Evolutionary conservation across 2,888 invertebrate genomes (phyloP).

Genomic region (Anodontia alba): DNA sequence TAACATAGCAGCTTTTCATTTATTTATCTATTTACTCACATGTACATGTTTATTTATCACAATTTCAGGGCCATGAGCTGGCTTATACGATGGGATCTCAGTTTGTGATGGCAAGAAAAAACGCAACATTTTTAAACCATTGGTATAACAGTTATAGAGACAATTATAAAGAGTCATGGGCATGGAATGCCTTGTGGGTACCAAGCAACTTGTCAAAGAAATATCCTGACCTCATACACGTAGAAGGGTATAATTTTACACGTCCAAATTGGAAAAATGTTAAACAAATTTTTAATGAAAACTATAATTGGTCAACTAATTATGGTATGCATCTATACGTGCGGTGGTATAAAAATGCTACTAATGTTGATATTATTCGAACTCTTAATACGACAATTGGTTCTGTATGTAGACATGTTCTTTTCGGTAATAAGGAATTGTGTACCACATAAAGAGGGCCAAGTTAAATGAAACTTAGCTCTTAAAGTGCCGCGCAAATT

Average conservation of each 20-base stretch:
- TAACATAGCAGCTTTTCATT: too few species aligned
- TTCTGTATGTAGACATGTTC: slow-evolving; percentile 47
- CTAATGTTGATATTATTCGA: slow-evolving; percentile 40
- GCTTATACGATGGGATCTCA: slow-evolving; percentile 48
- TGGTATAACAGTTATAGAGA: slow-evolving; percentile 50
- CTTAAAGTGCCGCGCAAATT: too few species aligned
- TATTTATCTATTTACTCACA: too few species aligned
- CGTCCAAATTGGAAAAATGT: slow-evolving; percentile 50
- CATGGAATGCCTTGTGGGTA: slow-evolving; percentile 47
- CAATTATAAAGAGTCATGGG: slow-evolving; percentile 39
- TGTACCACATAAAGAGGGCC: slow-evolving; percentile 32
- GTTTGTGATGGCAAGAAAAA: slow-evolving; percentile 48
- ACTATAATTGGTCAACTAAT: slow-evolving; percentile 55
- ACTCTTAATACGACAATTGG: slow-evolving; percentile 57
- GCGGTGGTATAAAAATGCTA: slow-evolving; percentile 39
- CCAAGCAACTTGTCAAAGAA: slow-evolving; percentile 41
- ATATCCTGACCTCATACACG: slow-evolving; percentile 51
- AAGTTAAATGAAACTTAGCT: too few species aligned
- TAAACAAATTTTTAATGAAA: slow-evolving; percentile 37
- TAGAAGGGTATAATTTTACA: slow-evolving; percentile 56
- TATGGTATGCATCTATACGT: slow-evolving; percentile 57
- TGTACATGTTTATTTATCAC: too few species aligned
- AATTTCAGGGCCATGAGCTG: slow-evolving; percentile 49
- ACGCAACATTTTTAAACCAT: slow-evolving; percentile 50
- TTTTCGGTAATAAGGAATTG: slow-evolving; percentile 57